A percentile compares a stretch with the other conserved stretches of the same genome.
These are phyloP conservation scores for Bolinopsis microptera DNA, from an alignment of 37 sponge, comb jelly and placozoan genomes.

Conservation along the genomic window DNA sequence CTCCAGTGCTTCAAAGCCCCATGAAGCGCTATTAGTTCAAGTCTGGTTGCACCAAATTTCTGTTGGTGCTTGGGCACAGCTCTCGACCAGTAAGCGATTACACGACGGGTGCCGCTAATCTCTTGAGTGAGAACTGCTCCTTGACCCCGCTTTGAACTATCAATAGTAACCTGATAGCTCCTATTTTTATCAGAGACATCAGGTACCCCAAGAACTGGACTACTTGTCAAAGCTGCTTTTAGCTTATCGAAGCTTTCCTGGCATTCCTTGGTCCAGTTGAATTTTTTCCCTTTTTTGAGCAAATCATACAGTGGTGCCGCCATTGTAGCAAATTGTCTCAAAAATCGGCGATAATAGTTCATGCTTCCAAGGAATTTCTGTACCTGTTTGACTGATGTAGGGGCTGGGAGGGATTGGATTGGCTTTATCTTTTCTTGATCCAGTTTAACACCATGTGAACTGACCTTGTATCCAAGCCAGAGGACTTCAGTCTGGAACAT, in stretches of 20 bases:
- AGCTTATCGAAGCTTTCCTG: background rate
- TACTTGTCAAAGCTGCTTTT: background rate
- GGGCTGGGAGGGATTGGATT: background rate
- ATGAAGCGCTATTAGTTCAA: background rate
- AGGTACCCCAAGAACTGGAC: background rate
- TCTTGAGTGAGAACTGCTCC: background rate
- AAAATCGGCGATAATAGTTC: background rate
- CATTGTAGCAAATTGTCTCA: background rate
- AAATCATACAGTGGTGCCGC: conserved; percentile 15
- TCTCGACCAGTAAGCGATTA: background rate
- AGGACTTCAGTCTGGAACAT: background rate
- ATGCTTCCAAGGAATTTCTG: background rate
- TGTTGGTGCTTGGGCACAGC: background rate
- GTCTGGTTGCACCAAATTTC: conserved; percentile 9
- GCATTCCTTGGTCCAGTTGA: background rate
- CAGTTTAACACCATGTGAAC: background rate
- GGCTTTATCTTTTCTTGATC: background rate
- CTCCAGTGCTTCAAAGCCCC: background rate
- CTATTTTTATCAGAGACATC: background rate
- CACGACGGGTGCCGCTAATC: background rate
- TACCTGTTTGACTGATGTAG: background rate
- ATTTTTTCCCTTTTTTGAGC: background rate
- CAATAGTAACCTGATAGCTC: background rate
- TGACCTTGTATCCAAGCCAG: background rate
- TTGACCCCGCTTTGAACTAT: background rate